A percentile compares a stretch with the other conserved stretches of the same genome.
These are phyloP conservation scores for Gastrophysa polygoni DNA, from an alignment of 2,888 invertebrate species.

Conservation along the genomic window DNA sequence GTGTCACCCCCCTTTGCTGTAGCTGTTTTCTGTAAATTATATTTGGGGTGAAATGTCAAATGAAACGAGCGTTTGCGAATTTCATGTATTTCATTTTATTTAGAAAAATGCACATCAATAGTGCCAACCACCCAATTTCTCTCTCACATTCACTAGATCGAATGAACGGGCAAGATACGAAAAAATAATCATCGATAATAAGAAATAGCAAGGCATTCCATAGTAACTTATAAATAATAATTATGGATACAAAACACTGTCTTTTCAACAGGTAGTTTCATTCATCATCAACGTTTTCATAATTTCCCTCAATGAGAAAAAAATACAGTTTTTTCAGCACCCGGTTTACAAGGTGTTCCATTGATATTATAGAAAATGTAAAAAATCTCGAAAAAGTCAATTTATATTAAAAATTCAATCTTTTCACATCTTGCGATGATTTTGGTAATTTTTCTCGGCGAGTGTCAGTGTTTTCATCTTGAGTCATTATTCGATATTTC, in stretches of 20 bases:
- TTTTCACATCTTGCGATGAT: too few relatives aligned
- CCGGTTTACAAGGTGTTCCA: too few relatives aligned
- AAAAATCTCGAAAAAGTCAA: too few relatives aligned
- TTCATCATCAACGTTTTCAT: slow-evolving; percentile 25
- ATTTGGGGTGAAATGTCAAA: too few relatives aligned
- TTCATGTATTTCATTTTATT: slow-evolving; percentile 39
- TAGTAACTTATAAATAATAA: slow-evolving; percentile 36
- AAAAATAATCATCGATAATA: slow-evolving; percentile 35
- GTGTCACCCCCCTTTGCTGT: too few relatives aligned
- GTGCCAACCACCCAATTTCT: slow-evolving; percentile 42
- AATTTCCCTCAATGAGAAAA: slow-evolving; percentile 10
- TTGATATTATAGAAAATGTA: too few relatives aligned
- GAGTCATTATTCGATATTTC: too few relatives aligned
- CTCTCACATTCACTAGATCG: slow-evolving; percentile 43
- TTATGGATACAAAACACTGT: slow-evolving; percentile 31
- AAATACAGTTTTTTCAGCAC: too few relatives aligned
- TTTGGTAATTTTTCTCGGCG: too few relatives aligned
- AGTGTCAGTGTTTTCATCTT: too few relatives aligned
- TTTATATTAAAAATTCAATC: too few relatives aligned
- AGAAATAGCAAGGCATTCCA: slow-evolving; percentile 48
- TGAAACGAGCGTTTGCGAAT: not conserved
- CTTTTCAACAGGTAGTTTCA: slow-evolving; percentile 31
- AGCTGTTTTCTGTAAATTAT: too few relatives aligned
- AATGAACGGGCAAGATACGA: slow-evolving; percentile 37
- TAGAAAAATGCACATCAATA: slow-evolving; percentile 47